A percentile compares a stretch with the other conserved stretches of the same genome.
phyloP scores from a whole-genome alignment of 2,797 vertebrate genomes.

The Oreortyx pictus region DNA sequence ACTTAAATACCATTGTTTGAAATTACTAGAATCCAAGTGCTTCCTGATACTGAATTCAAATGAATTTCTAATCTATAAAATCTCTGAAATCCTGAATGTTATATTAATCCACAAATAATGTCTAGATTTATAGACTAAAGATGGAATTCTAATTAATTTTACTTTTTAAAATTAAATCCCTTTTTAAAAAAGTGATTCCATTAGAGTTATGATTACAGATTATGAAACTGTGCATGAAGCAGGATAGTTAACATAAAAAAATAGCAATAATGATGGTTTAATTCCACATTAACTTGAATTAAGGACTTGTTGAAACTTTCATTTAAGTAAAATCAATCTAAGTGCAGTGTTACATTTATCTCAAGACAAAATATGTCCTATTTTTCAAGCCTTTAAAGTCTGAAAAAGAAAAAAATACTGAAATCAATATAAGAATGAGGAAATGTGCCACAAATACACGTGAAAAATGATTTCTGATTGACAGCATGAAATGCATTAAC shows the following conservation, averaged over 20 bases:
- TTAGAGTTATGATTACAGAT: not conserved
- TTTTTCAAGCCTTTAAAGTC: not conserved
- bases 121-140: not conserved
- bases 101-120: not conserved
- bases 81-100: not conserved
- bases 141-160: not conserved
- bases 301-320: not conserved
- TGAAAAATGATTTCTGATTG: not conserved
- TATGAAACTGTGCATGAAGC: not conserved
- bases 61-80: not conserved
- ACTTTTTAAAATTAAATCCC: not conserved
- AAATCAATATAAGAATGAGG: not conserved
- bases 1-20: not conserved
- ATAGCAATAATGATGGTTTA: not conserved
- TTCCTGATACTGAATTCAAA: not conserved
- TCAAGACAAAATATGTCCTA: not conserved
- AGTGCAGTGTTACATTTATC: not conserved
- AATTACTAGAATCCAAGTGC: not conserved
- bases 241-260: not conserved
- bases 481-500: not conserved
- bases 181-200: not conserved
- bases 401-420: not conserved
- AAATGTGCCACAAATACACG: not conserved
- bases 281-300: not conserved
- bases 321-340: not conserved